A percentile compares a stretch with the other conserved stretches of the same genome.
These are phyloP conservation scores for Pogonus chalceus DNA, from an alignment of 1,140 invertebrate species.

Conservation along the genomic window DNA sequence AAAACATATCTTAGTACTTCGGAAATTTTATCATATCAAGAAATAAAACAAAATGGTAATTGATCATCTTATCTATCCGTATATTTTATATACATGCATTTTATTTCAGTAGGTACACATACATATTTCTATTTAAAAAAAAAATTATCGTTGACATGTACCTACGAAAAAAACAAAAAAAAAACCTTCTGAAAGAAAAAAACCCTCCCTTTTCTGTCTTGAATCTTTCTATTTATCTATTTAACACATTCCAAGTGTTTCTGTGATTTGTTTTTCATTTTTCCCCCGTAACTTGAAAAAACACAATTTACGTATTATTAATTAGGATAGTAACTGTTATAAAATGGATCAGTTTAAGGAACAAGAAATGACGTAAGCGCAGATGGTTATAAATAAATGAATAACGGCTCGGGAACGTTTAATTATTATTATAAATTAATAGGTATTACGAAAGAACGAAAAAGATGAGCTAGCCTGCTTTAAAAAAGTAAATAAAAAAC, in stretches of 20 bases:
- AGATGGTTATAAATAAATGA: not conserved
- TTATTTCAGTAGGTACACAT: not conserved
- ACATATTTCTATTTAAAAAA: not conserved
- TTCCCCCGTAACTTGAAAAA: conserved; percentile 14
- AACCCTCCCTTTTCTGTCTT: conserved; percentile 4
- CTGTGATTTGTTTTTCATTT: conserved; percentile 24
- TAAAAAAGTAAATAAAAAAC: too few relatives aligned
- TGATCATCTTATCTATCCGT: not conserved
- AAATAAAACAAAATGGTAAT: not conserved
- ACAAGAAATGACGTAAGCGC: not conserved
- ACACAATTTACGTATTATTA: conserved; percentile 9
- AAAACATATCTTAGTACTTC: conserved; percentile 1
- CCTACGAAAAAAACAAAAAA: conserved; percentile 5
- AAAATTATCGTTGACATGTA: too few relatives aligned
- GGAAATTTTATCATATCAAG: conserved; percentile 4
- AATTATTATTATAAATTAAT: not conserved
- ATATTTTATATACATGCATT: not conserved
- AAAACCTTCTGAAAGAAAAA: conserved; percentile 3
- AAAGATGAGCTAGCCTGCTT: too few relatives aligned
- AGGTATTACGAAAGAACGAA: not conserved
- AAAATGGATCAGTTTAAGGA: not conserved
- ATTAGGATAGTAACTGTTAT: conserved; percentile 3
- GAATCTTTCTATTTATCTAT: conserved; percentile 19
- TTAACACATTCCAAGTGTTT: conserved; percentile 26
- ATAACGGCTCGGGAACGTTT: not conserved